Evolutionary conservation across 2,888 invertebrate genomes (phyloP), one percentile per base, ranked within the genome.

Genomic region (Camponotus fellah): DNA sequence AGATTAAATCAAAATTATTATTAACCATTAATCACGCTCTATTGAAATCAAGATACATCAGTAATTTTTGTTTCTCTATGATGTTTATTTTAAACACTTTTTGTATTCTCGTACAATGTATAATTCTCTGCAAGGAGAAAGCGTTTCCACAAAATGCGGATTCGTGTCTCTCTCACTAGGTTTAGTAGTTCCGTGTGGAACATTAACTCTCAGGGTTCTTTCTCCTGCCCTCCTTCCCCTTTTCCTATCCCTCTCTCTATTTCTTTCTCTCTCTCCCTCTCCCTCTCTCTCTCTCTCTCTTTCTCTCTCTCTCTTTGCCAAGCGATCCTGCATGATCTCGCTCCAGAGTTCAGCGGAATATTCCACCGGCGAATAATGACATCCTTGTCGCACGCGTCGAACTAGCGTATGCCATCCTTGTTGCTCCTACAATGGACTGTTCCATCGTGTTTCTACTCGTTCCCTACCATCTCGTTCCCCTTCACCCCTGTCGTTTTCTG

Each of bases 261-360:
- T 2, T 34, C 37, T 26, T 2, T 26, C 2, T 26, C 26, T 26
- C 26, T 2, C 14, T 14, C 26, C 10, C 32, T 3, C 34, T 10
- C 37, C 10, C 21, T 40, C 12, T 0, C 37, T 37, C 17, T 5
- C 64, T 5, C 37, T 10, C 32, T 17, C 62, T 5, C 53, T 34
- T 12, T 68, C 17, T 68, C 68, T 6, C 21, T 49, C 21, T 66
- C 76, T 65, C 17, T 68, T 34, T 71, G 34, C 43, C 77, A 64
- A 65, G 26, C 65, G 34, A 80, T 80, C 60, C 49, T 74, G 74
- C 60, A 69, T 69, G 68, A 43, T 60, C 49, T 72, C 72, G 79
- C 62, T 68, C 34, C 82, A 83, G 87, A 85, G 90, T 90, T 90
- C 90, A 90, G 90, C 87, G 90, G 90, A 90, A 90, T 90, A 90